Conservation (phyloP, 2,797 vertebrate genomes). For the Ara ararauna region DNA sequence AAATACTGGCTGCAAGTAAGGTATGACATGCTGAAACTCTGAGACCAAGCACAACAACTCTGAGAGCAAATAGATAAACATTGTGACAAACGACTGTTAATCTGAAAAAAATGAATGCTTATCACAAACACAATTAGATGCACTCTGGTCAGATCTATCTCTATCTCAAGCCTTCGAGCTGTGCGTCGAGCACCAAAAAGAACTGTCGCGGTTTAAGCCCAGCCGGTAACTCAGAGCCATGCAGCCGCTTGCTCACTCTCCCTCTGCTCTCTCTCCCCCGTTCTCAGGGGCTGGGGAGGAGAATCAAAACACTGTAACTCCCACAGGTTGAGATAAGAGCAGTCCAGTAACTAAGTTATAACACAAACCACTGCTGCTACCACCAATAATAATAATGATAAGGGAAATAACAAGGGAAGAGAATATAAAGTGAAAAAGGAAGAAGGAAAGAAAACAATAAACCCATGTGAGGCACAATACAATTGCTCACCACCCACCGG, state of each 20-base stretch:
- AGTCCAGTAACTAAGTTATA: not conserved
- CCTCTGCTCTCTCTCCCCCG: too few relatives aligned
- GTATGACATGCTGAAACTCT: not conserved
- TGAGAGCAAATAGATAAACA: not conserved
- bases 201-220: not conserved
- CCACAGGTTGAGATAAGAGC: not conserved
- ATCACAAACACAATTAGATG: not conserved
- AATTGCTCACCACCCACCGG: not conserved
- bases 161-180: not conserved
- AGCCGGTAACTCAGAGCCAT: not conserved
- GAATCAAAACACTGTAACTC: not conserved
- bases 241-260: not conserved
- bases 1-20: not conserved
- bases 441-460: not conserved
- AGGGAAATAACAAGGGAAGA: not conserved
- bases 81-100: not conserved
- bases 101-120: not conserved
- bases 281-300: not conserved
- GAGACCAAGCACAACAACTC: not conserved
- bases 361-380: not conserved
- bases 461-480: not conserved
- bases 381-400: too few relatives aligned
- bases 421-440: not conserved
- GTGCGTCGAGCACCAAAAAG: accelerated
- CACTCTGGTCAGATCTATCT: not conserved